phyloP scores from a whole-genome alignment of 2,797 vertebrate genomes.

The Melanotaenia pygmaea region DNA sequence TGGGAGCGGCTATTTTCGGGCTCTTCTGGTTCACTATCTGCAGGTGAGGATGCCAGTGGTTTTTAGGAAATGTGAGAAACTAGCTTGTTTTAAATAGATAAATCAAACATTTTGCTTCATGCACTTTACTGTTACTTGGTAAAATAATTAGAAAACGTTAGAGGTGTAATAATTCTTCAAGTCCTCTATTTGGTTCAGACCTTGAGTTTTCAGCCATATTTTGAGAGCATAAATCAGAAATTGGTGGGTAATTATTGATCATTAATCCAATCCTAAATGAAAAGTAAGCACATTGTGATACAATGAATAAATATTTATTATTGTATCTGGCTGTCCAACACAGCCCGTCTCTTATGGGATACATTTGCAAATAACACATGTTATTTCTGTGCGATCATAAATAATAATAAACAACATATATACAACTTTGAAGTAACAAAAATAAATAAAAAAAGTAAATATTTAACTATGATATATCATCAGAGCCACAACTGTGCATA shows the following conservation, averaged over 20 bases:
- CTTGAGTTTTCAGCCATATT: not conserved
- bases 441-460: too few relatives aligned
- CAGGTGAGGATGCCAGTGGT: conserved; percentile 72
- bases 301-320: too few relatives aligned
- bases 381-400: too few relatives aligned
- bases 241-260: not conserved
- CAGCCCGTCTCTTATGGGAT: too few relatives aligned
- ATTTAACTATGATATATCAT: too few relatives aligned
- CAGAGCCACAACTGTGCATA: too few relatives aligned
- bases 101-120: not conserved
- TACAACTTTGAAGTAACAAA: too few relatives aligned
- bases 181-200: not conserved
- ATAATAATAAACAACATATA: too few relatives aligned
- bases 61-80: not conserved
- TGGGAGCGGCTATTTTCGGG: conserved; percentile 96
- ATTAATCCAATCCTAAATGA: not conserved
- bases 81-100: not conserved
- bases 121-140: not conserved
- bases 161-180: not conserved
- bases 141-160: not conserved
- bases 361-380: too few relatives aligned
- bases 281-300: not conserved
- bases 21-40: conserved; percentile 93
- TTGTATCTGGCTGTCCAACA: too few relatives aligned
- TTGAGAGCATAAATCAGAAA: not conserved